A percentile compares a stretch with the other conserved stretches of the same genome.
Conservation (phyloP, 1,140 invertebrate genomes). For the Diploscapter pachys region DNA sequence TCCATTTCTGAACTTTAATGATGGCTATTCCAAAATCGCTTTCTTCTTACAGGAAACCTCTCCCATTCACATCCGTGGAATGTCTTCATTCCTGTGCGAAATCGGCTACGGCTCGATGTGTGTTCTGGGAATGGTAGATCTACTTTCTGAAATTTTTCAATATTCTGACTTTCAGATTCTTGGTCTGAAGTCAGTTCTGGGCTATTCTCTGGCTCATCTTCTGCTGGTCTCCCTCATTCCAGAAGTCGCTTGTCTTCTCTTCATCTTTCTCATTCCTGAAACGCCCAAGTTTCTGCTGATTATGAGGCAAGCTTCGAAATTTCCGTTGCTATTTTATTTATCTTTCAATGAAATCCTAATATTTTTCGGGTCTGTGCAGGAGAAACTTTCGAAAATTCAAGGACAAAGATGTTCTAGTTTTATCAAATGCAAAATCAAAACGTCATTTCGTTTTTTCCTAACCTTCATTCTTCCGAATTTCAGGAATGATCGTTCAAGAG, state of each 20-base stretch:
- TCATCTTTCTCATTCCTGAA: conserved; percentile 46
- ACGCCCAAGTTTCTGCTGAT: conserved; percentile 50
- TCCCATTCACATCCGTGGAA: conserved; percentile 48
- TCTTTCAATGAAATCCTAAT: too few species aligned
- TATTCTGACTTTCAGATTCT: conserved; percentile 47
- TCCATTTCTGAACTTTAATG: not conserved
- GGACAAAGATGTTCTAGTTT: too few species aligned
- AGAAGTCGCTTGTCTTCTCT: conserved; percentile 46
- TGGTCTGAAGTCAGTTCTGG: not conserved
- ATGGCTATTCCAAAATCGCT: conserved; percentile 14
- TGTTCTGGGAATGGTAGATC: conserved; percentile 46
- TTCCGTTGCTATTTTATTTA: conserved; percentile 12
- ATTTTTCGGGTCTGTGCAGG: too few species aligned
- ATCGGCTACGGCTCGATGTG: conserved; percentile 54
- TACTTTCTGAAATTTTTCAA: conserved; percentile 40
- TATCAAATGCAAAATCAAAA: not conserved
- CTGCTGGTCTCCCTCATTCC: conserved; percentile 50
- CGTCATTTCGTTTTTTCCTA: not conserved
- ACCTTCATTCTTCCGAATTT: conserved; percentile 21
- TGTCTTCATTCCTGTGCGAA: conserved; percentile 47
- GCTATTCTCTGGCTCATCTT: conserved; percentile 48
- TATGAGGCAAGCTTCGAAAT: conserved; percentile 37
- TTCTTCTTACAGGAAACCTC: conserved; percentile 46
- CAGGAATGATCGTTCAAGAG: conserved; percentile 39
- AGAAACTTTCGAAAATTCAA: too few species aligned